Evolutionary conservation across 2,797 vertebrate species (phyloP), one percentile per base, ranked within the genome.

Genomic region (Schizothorax lantsangensis): DNA sequence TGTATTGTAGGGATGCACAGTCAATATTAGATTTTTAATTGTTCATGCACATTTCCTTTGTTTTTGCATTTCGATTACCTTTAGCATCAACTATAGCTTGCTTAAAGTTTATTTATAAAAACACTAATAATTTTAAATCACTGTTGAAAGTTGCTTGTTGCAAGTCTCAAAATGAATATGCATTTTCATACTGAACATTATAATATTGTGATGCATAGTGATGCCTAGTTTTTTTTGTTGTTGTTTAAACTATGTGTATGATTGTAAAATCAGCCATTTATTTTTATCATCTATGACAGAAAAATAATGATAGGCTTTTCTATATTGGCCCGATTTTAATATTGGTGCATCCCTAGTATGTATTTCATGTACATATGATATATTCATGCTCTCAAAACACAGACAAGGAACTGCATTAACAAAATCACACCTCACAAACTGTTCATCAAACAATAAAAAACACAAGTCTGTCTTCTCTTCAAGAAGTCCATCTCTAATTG

Each of bases 361-460:
- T 17, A 49, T 38, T 75, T 78, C 1, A 84, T 40, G 8, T 26
- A n/a, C 30, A 77, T 75, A 10, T 26, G 21, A 77, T 75, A 84
- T 21, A 19, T 38, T 52, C 59, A 26, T 21, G 12, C 21, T 71
- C 4, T 71, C 1, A 38, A 64, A 83, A 7, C 36, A 83, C 36
- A 83, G 36, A 77, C 62, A 77, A 40, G 15, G 23, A 68, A 66
- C 3, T 40, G 43, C 36, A 73, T 38, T 23, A 36, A 47, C 30
- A 49, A 21, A 47, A 47, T 19, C 19, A 36, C 43, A 36, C 40
- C 69, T 73, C 6, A 62, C 38, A 66, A 72, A 14, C 21, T 11
- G 21, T 64, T 33, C 26, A 77, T 49, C 62, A 49, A 81, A 33
- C 57, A 64, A 11, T 73, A 11, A 75, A 45, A 74, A 49, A 0